A percentile compares a stretch with the other conserved stretches of the same genome.
Conservation (phyloP, 2,888 invertebrate species). For the Cantharis rustica region DNA sequence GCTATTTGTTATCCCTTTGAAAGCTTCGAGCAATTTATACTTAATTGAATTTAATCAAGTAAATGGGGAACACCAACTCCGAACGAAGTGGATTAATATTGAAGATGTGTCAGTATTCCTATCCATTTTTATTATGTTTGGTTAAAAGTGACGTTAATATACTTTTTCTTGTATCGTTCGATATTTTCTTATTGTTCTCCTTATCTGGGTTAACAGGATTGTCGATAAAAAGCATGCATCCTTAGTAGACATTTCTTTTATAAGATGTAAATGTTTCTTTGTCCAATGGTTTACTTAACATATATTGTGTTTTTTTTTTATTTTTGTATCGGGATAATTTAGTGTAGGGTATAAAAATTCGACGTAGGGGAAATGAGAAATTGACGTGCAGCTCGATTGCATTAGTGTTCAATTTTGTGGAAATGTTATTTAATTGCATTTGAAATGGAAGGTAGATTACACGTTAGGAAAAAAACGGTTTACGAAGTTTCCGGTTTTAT, state of each 20-base stretch:
- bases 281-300: background rate
- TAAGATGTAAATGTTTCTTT: background rate
- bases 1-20: background rate
- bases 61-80: constrained; percentile 2
- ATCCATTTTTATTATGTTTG: background rate
- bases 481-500: background rate
- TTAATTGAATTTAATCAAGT: constrained; percentile 16
- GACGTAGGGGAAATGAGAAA: background rate
- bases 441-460: background rate
- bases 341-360: background rate
- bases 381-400: background rate
- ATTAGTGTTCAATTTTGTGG: background rate
- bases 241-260: background rate
- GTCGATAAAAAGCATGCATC: background rate
- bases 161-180: background rate
- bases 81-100: background rate
- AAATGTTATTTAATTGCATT: background rate
- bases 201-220: constrained; percentile 5
- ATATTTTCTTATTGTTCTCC: background rate
- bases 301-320: background rate
- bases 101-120: background rate
- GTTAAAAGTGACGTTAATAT: background rate
- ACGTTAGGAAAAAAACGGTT: background rate
- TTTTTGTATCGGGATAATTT: background rate
- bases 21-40: constrained; percentile 4